phyloP scores from a whole-genome alignment of 2,797 vertebrate genomes.

The Pangasius larnaudii region DNA sequence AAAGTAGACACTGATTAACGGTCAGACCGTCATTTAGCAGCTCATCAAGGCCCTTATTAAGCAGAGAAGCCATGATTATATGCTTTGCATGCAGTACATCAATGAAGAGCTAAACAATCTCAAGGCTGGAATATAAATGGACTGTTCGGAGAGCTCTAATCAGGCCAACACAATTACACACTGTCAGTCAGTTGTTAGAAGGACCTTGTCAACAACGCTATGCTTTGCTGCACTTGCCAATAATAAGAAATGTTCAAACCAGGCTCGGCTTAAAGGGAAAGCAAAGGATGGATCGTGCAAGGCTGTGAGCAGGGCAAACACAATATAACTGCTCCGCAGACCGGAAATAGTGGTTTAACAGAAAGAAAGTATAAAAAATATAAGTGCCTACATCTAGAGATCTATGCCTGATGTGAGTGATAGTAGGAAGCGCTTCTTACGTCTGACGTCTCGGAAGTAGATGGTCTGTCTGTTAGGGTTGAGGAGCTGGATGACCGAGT shows the following conservation, averaged over 20 bases:
- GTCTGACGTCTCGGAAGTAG: constrained; percentile 94
- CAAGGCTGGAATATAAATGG: constrained; percentile 55
- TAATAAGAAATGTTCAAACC: constrained; percentile 48
- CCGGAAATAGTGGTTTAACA: neutral
- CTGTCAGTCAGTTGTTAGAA: constrained; percentile 60
- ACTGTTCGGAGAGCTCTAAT: constrained; percentile 54
- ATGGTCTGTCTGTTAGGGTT: constrained; percentile 99
- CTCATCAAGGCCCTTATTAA: constrained; percentile 72
- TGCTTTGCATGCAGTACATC: constrained; percentile 61
- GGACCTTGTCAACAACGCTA: constrained; percentile 57
- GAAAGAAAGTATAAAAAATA: neutral
- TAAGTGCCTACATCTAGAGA: neutral
- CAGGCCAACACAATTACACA: constrained; percentile 58
- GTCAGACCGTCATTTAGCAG: constrained; percentile 68
- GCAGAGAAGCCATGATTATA: constrained; percentile 70
- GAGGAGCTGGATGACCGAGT: constrained; percentile 98
- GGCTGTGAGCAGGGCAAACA: neutral
- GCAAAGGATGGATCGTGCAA: constrained; percentile 27
- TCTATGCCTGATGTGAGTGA: neutral
- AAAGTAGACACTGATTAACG: constrained; percentile 73
- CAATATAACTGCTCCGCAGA: neutral
- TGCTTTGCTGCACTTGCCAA: constrained; percentile 57
- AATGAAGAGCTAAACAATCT: constrained; percentile 61
- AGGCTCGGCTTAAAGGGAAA: constrained; percentile 22
- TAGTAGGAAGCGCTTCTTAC: constrained; percentile 76